phyloP scores from a whole-genome alignment of 2,113 vertebrate species.

The Micromys minutus region DNA sequence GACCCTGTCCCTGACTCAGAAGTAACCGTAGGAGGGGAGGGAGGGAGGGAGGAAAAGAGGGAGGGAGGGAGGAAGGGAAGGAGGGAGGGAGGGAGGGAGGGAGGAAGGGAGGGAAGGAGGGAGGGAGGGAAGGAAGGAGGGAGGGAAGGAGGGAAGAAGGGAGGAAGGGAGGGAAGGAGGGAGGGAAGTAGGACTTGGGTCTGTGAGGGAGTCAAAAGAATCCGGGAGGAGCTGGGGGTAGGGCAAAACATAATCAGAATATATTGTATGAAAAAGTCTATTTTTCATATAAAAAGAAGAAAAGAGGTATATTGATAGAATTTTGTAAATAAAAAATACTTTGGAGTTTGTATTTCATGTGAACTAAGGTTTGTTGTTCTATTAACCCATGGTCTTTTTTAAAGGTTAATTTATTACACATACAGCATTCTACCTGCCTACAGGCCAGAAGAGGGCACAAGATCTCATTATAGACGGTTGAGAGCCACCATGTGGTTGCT shows the following conservation, averaged over 20 bases:
- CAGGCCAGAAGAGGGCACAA: no score
- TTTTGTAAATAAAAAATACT: conserved; percentile 10
- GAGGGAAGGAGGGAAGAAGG: neutral
- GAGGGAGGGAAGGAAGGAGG: no score
- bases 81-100: no score
- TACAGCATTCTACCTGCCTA: no score
- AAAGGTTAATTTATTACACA: no score
- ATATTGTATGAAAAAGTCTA: neutral
- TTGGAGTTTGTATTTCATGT: neutral
- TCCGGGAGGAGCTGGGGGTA: no score
- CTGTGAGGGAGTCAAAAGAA: no score
- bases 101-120: no score
- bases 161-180: neutral
- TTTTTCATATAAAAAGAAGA: neutral
- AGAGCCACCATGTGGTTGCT: no score
- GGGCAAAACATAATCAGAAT: neutral
- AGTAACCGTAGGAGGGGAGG: no score
- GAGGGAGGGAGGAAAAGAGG: neutral
- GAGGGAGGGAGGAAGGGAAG: no score
- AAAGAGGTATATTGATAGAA: neutral
- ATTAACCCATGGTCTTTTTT: conserved; percentile 3
- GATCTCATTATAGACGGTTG: no score
- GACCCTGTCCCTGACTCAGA: neutral
- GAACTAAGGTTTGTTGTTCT: neutral
- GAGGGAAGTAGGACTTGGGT: neutral